These are phyloP conservation scores for Onthophagus sagittarius DNA, from an alignment of 2,888 invertebrate species.

Conservation along the genomic window DNA sequence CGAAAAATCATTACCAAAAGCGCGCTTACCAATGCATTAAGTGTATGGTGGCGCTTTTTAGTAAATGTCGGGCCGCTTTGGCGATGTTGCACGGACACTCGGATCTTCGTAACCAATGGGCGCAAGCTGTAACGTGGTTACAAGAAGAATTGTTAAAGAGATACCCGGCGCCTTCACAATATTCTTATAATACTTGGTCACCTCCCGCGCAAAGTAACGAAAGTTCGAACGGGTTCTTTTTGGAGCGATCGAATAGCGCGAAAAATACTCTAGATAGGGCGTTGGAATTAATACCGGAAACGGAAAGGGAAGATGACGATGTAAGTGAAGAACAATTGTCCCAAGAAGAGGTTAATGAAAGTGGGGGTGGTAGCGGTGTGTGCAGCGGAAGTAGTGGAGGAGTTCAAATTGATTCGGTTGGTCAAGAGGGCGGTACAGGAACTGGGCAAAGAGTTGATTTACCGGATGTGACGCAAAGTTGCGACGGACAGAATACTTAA, in stretches of 20 bases:
- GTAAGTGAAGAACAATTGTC: slow-evolving; percentile 44
- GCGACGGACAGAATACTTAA: slow-evolving; percentile 35
- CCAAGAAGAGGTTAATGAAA: slow-evolving; percentile 39
- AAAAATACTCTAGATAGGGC: slow-evolving; percentile 81
- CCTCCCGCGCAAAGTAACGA: slow-evolving; percentile 94
- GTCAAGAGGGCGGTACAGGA: slow-evolving; percentile 10
- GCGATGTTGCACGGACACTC: slow-evolving; percentile 73
- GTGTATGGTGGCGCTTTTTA: slow-evolving; percentile 87
- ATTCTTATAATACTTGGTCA: slow-evolving; percentile 90
- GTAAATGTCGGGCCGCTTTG: slow-evolving; percentile 76
- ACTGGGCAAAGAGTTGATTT: slow-evolving; percentile 32
- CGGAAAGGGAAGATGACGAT: slow-evolving; percentile 49
- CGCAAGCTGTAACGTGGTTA: slow-evolving; percentile 87
- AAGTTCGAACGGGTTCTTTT: slow-evolving; percentile 88
- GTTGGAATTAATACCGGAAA: slow-evolving; percentile 69
- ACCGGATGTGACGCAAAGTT: slow-evolving; percentile 42
- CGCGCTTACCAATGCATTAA: slow-evolving; percentile 96
- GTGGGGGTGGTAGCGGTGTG: background rate
- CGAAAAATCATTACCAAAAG: slow-evolving; percentile 94
- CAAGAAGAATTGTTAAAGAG: slow-evolving; percentile 89
- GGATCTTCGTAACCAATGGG: slow-evolving; percentile 83
- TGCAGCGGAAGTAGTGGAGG: background rate
- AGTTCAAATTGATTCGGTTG: slow-evolving; percentile 27
- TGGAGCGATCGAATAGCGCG: slow-evolving; percentile 92
- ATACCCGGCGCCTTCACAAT: slow-evolving; percentile 62